phyloP scores from a whole-genome alignment of 1,140 invertebrate species.

The Drosophila sp. region DNA sequence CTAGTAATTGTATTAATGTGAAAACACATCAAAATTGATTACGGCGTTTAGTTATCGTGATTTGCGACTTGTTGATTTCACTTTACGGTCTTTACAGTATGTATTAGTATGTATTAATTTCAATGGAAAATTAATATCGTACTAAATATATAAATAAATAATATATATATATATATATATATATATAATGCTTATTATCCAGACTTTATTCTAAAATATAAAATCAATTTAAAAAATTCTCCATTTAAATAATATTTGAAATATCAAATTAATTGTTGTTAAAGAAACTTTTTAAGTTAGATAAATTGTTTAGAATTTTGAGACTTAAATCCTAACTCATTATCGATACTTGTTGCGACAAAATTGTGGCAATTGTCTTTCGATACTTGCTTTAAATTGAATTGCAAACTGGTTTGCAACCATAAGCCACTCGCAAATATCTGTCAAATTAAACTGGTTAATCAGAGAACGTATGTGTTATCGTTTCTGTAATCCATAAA shows the following conservation, averaged over 20 bases:
- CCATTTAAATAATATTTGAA: too few species aligned
- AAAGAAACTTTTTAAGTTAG: background rate
- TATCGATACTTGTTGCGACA: slow-evolving; percentile 8
- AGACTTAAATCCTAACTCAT: slow-evolving; percentile 3
- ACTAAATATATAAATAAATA: too few species aligned
- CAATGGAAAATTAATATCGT: too few species aligned
- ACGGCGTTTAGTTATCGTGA: slow-evolving; percentile 5
- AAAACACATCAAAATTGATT: slow-evolving; percentile 1
- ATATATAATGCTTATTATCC: too few species aligned
- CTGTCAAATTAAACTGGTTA: slow-evolving; percentile 23
- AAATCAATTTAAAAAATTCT: too few species aligned
- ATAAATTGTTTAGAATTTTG: background rate
- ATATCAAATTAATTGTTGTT: too few species aligned
- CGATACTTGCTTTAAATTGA: slow-evolving; percentile 6
- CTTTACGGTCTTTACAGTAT: background rate
- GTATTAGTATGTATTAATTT: too few species aligned
- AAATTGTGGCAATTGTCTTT: slow-evolving; percentile 16
- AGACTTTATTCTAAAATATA: too few species aligned
- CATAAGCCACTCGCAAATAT: slow-evolving; percentile 5
- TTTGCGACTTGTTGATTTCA: slow-evolving; percentile 28
- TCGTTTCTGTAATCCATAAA: slow-evolving; percentile 13
- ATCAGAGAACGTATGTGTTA: slow-evolving; percentile 19
- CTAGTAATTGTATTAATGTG: too few species aligned
- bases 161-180: too few species aligned
- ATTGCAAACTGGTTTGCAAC: slow-evolving; percentile 7